Base-by-base conservation (phyloP, 2,888 invertebrate genomes). In the Himalopsyche tibetana region DNA sequence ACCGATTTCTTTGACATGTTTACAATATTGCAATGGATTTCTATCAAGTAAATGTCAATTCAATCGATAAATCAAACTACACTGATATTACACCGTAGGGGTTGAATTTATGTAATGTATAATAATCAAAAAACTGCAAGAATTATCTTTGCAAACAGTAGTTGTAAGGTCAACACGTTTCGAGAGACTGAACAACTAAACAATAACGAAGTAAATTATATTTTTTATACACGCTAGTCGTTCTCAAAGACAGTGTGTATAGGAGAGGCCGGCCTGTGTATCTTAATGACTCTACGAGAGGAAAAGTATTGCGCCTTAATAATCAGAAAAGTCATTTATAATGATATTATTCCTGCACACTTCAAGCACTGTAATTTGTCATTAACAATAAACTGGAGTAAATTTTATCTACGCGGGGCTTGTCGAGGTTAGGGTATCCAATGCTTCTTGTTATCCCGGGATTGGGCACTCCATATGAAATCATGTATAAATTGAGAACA, bases 341-440 rank as follows among this genome's bases (percentile, higher is more conserved):
- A 74, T 74, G 12, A 36, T 11, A 19, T 19, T 19, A 63, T 19
- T 38, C 36, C 12, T 38, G 74, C 36, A 19, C 5, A 74, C 38
- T 74, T 74, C 74, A 74, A 74, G 74, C 74, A 28, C 74, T 74
- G 74, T 28, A 36, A 69, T 36, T 36, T 74, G 9, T 3, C 63
- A 63, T 63, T 19, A 19, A 9, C 6, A 74, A 36, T 15, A 74
- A 74, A 74, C 36, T 2, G 12, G 28, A 74, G 38, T 15, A 74
- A 74, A 38, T 74, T 36, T 45, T 40, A 40, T 40, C 28, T 28
- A 28, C 28, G 28, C 28, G 28, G 28, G 28, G 1, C 28, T 28
- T 28, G 28, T 28, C 2, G n/a, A n/a, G n/a, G n/a, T n/a, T n/a
- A n/a, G n/a, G n/a, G n/a, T n/a, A n/a, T n/a, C n/a, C n/a, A n/a